Evolutionary conservation across 2,113 vertebrate genomes (phyloP), one percentile per base, ranked within the genome.

Genomic region (Spea bombifrons): DNA sequence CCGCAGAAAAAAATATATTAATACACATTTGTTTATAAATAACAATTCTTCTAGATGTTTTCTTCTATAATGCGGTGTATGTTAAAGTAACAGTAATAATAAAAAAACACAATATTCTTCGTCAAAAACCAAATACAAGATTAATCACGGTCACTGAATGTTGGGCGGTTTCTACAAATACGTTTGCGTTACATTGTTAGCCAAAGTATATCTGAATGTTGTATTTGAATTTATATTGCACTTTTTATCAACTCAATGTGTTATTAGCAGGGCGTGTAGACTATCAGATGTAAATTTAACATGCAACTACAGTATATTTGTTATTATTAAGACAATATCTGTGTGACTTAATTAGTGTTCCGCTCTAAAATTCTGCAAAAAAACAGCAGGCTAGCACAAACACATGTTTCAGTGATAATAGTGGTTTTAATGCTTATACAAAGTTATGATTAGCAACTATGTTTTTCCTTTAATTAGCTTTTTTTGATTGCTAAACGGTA

Each of bases 351-450:
- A 72, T 70, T 50, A 50, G 52, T 8, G 5, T 72, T 72, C 53
- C 43, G 46, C 71, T 57, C 12, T 59, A 13, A 72, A 71, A 66
- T 1, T 43, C 71, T 72, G 10, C 30, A 59, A 13, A 16, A 72
- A 45, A 46, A 13, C 71, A 72, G 71, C 71, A 72, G 71, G 71
- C 30, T 13, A 57, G 30, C 65, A 44, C n/a, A 71, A 57, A 50
- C 15, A 59, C 16, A 72, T 59, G 71, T 57, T 72, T 55, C 50
- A 72, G 8, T 71, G 69, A 71, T 71, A 71, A 71, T 53, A 55
- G 71, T 57, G 7, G 44, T 72, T 72, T 72, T 15, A 5, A 71
- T 45, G 30, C 17, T 13, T 72, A 57, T 30, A 15, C 3, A 17
- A 70, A 70, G 67, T 70, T 70, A 70, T 70, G 15, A 70, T n/a